Base-by-base conservation (phyloP, 2,797 vertebrate genomes). In the Tachyglossus aculeatus region DNA sequence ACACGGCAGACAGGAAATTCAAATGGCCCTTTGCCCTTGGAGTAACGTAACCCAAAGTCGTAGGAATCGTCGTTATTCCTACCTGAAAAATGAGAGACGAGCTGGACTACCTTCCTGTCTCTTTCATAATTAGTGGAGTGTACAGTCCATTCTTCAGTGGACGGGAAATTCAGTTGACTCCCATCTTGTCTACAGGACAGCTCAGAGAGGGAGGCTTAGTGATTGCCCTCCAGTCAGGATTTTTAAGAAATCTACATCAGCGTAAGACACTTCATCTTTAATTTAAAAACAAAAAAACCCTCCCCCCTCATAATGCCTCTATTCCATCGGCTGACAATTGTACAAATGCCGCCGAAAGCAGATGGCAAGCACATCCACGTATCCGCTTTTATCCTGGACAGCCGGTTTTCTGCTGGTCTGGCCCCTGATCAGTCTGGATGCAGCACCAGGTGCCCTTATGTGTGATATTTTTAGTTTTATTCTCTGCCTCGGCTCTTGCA, bases 261-360 rank as follows among this genome's bases (percentile, higher is more conserved):
- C 24, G 34, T 38, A 37, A 22, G 44, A 21, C 33, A 12, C 39
- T 8, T 34, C 53, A 9, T 40, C 1, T 38, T 67, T 8, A 21
- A 32, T 6, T 31, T 27, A 22, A 6, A 48, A 59, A 25, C n/a
- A n/a, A n/a, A n/a, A n/a, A n/a, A n/a, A n/a, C n/a, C 31, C 25
- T 73, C 51, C 60, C 44, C 59, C 72, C 6, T 45, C 9, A 8
- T 25, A 4, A 68, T 61, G n/a, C 5, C 32, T 3, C 7, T 10
- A 33, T 51, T 15, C 6, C 9, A 21, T 16, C 34, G 34, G 62
- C 31, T 14, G 36, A 44, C 3, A 1, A 34, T 32, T 32, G 53
- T 2, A 1, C 38, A 56, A 29, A 41, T n/a, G 37, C 16, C 24
- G 45, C 9, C 14, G 18, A 32, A 61, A n/a, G 29, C 10, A 3